A percentile compares a stretch with the other conserved stretches of the same genome.
Evolutionary conservation across 2,888 invertebrate genomes (phyloP).

Genomic region (Epirrhoe alternata): DNA sequence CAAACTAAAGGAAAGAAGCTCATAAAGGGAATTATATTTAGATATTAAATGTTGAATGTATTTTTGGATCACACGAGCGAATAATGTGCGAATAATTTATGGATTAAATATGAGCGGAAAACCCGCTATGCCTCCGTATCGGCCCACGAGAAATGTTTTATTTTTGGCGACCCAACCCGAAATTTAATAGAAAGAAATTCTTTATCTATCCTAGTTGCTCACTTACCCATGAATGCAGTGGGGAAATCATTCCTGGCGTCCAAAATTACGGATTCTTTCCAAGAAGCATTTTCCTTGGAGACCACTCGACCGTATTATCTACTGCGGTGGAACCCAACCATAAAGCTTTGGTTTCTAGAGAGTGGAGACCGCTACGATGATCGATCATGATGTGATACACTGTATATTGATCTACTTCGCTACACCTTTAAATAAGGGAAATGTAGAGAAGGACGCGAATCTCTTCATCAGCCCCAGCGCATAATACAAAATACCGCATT

Average conservation of each 20-base stretch:
- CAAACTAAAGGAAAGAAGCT: neutral
- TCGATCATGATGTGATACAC: neutral
- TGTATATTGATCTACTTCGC: neutral
- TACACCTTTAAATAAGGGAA: neutral
- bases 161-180: slow-evolving; percentile 12
- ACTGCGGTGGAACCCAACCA: slow-evolving; percentile 41
- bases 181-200: slow-evolving; percentile 26
- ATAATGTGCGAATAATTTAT: neutral
- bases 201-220: slow-evolving; percentile 46
- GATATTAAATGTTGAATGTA: neutral
- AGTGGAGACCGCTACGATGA: neutral
- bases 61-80: neutral
- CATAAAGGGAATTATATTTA: neutral
- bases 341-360: slow-evolving; percentile 18
- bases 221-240: slow-evolving; percentile 59
- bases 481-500: too few species aligned
- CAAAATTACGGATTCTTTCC: slow-evolving; percentile 58
- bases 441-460: too few species aligned
- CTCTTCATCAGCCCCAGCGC: too few species aligned
- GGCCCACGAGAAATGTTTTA: slow-evolving; percentile 6
- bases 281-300: slow-evolving; percentile 57
- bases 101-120: neutral
- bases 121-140: neutral
- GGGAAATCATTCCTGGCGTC: slow-evolving; percentile 59
- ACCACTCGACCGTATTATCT: slow-evolving; percentile 49